Base-by-base conservation (phyloP, 2,113 vertebrate genomes). In the Limnothrissa miodon region DNA sequence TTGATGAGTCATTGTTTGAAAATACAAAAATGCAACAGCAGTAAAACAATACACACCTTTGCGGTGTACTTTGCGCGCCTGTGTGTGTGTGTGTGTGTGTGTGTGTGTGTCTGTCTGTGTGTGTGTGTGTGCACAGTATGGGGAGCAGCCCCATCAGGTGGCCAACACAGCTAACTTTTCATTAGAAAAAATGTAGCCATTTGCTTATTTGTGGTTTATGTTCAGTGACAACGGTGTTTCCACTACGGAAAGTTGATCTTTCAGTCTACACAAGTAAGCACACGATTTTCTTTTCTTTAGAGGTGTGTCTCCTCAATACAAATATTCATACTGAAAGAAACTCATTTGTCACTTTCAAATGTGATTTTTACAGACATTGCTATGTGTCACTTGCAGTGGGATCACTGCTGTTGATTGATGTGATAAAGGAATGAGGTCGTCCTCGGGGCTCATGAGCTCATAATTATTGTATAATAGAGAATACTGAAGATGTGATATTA, bases 1-100 rank as follows among this genome's bases (percentile, higher is more conserved):
- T 82, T 83, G 82, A 86, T 91, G 86, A 87, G 83, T 89, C 85
- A 87, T 45, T 25, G 84, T 45, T 66, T 86, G 42, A 78, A 87
- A 85, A 88, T 83, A 56, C 82, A 85, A 74, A 82, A 59, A 80
- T 86, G 83, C 78, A 79, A 78, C 62, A 83, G 81, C 83, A 42
- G 85, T 78, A 42, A 86, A 79, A 59, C 13, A 79, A 46, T 70
- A 29, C 36, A 78, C 29, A 81, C n/a, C 42, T 62, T n/a, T n/a
- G n/a, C n/a, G n/a, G n/a, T n/a, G n/a, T n/a, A n/a, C n/a, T n/a
- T n/a, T n/a, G n/a, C n/a, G n/a, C n/a, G n/a, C n/a, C n/a, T n/a
- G n/a, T n/a, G n/a, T n/a, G n/a, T n/a, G n/a, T n/a, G n/a, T n/a
- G n/a, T n/a, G n/a, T n/a, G n/a, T n/a, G n/a, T n/a, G n/a, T n/a